These are phyloP conservation scores for Dynastes tityus DNA, from an alignment of 2,888 invertebrate genomes.

Conservation along the genomic window DNA sequence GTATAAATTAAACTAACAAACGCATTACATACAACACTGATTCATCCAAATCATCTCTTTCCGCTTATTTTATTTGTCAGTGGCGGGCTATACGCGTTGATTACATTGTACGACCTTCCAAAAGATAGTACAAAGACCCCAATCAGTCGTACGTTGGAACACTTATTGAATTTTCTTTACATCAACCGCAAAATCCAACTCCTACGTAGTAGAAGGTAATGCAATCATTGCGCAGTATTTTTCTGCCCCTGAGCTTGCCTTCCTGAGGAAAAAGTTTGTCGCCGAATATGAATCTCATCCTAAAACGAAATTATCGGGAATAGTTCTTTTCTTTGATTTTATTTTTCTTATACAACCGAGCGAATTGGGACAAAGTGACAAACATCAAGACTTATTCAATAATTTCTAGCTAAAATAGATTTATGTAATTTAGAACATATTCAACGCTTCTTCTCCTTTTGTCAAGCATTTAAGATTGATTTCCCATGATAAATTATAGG, in stretches of 20 bases:
- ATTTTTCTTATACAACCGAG: background rate
- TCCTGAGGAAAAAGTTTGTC: slow-evolving; percentile 61
- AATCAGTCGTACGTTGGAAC: slow-evolving; percentile 70
- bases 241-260: slow-evolving; percentile 49
- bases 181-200: slow-evolving; percentile 66
- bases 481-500: too few relatives aligned
- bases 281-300: slow-evolving; percentile 43
- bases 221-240: slow-evolving; percentile 65
- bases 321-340: slow-evolving; percentile 33
- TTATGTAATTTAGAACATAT: too few relatives aligned
- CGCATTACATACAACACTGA: slow-evolving; percentile 54
- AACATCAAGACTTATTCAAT: too few relatives aligned
- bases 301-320: slow-evolving; percentile 63
- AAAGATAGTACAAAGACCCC: slow-evolving; percentile 70
- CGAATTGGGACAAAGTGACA: background rate
- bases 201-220: slow-evolving; percentile 62
- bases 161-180: slow-evolving; percentile 70
- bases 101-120: slow-evolving; percentile 68
- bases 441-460: too few relatives aligned
- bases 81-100: slow-evolving; percentile 66
- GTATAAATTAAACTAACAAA: slow-evolving; percentile 38
- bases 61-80: slow-evolving; percentile 60
- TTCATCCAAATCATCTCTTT: slow-evolving; percentile 55
- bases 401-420: too few relatives aligned
- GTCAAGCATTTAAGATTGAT: too few relatives aligned